These are phyloP conservation scores for Caenorhabditis auriculariae DNA, from an alignment of 2,888 invertebrate genomes.

Conservation along the genomic window DNA sequence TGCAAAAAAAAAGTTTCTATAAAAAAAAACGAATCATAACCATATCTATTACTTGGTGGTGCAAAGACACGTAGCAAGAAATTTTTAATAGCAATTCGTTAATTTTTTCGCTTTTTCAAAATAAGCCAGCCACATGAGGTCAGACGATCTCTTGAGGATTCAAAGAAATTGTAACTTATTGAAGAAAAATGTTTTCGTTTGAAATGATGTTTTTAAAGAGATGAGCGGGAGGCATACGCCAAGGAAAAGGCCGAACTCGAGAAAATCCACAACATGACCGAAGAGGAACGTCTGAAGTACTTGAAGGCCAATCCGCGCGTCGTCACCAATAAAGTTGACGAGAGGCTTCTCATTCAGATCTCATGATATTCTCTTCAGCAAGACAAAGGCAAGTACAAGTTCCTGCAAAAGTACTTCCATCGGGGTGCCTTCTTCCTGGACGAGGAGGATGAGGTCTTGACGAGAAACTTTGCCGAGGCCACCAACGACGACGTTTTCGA, in stretches of 20 bases:
- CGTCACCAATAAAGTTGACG: conserved; percentile 79
- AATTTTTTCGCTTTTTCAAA: too few relatives aligned
- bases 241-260: conserved; percentile 72
- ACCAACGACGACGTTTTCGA: conserved; percentile 99
- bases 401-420: conserved; percentile 98
- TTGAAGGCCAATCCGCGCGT: conserved; percentile 85
- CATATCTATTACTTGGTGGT: too few relatives aligned
- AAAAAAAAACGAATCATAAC: too few relatives aligned
- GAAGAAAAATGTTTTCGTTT: not conserved
- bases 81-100: not conserved
- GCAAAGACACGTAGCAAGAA: too few relatives aligned
- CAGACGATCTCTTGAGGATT: too few relatives aligned
- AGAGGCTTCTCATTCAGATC: not conserved
- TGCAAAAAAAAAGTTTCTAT: not conserved
- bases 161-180: not conserved
- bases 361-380: conserved; percentile 66
- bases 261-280: conserved; percentile 85
- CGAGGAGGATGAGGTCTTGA: conserved; percentile 62
- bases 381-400: conserved; percentile 96
- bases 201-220: conserved; percentile 13
- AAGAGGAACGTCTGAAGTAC: conserved; percentile 90
- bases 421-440: conserved; percentile 95
- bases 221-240: conserved; percentile 43
- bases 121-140: too few relatives aligned
- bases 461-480: conserved; percentile 85